Evolutionary conservation across 2,797 vertebrate species (phyloP), one percentile per base, ranked within the genome.

Genomic region (Clarias laeviceps): DNA sequence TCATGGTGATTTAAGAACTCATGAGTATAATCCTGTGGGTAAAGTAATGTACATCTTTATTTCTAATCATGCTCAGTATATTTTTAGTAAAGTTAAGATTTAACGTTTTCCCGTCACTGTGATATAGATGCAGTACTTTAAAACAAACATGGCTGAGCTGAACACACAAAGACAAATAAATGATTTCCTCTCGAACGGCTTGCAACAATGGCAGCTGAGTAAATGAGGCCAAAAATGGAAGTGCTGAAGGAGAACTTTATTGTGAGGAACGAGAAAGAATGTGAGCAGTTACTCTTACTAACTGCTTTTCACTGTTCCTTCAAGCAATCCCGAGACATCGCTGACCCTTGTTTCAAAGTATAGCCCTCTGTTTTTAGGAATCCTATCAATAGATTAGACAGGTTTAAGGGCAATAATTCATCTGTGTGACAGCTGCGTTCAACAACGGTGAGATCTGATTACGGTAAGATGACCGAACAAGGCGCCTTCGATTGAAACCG

Each of bases 131-230:
- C 34, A 77, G 54, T 82, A 88, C 81, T 88, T 84, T 73, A 90
- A 91, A 91, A 87, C 90, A 92, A 92, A 90, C 69, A 59, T 82
- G 61, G 50, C 87, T 86, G 80, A 84, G 83, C 84, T 87, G 87
- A 91, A 91, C 66, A 88, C 88, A 88, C 90, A 69, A 90, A 91
- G 88, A 84, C 84, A 90, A 90, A 90, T 73, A 85, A 88, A 88
- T 83, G 37, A 87, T 91, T 91, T 90, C 83, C 56, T 89, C 82
- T 78, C 83, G 50, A 87, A 80, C 61, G 79, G 66, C 72, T 89
- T 77, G 69, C 68, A 65, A 90, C 82, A 88, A 88, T 88, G 84
- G 54, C 27, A 81, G 64, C 20, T 40, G 29, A 65, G 76, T 83
- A 68, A 88, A 84, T 29, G 68, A 65, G 72, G 24, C 80, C 22